A percentile compares a stretch with the other conserved stretches of the same genome.
Conservation (phyloP, 2,888 invertebrate genomes). For the Bombyx huttoni region DNA sequence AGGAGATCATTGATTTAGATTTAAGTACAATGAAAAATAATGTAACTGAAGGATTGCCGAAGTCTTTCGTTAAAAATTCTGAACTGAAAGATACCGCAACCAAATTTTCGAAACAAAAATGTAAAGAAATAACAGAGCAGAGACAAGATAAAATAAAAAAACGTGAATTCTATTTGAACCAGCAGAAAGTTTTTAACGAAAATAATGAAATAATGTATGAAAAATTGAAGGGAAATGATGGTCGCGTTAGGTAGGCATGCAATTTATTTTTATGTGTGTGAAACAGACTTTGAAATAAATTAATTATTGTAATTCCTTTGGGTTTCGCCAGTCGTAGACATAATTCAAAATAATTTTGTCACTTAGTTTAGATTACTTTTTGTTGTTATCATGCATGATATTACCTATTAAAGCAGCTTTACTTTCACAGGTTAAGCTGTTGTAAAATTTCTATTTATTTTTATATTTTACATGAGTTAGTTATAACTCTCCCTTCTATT, state of each 20-base stretch:
- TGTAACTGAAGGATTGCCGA: conserved; percentile 7
- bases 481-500: too few relatives aligned
- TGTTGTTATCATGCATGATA: too few relatives aligned
- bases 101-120: conserved; percentile 16
- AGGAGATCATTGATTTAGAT: conserved; percentile 48
- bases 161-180: conserved; percentile 37
- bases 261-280: neutral
- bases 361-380: too few relatives aligned
- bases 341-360: too few relatives aligned
- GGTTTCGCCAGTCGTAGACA: too few relatives aligned
- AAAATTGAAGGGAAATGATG: conserved; percentile 75
- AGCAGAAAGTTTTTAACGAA: conserved; percentile 64
- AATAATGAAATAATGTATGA: conserved; percentile 72
- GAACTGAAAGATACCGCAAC: conserved; percentile 1
- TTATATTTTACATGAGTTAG: too few relatives aligned
- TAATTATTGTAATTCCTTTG: too few relatives aligned
- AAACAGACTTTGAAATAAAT: neutral
- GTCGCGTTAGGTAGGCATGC: conserved; percentile 56
- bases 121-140: conserved; percentile 33
- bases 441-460: too few relatives aligned
- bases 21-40: conserved; percentile 22
- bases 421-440: neutral
- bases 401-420: too few relatives aligned
- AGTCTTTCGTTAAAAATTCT: neutral
- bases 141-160: conserved; percentile 36